Conservation (phyloP, 2,113 vertebrate species). For the Acinonyx jubatus region DNA sequence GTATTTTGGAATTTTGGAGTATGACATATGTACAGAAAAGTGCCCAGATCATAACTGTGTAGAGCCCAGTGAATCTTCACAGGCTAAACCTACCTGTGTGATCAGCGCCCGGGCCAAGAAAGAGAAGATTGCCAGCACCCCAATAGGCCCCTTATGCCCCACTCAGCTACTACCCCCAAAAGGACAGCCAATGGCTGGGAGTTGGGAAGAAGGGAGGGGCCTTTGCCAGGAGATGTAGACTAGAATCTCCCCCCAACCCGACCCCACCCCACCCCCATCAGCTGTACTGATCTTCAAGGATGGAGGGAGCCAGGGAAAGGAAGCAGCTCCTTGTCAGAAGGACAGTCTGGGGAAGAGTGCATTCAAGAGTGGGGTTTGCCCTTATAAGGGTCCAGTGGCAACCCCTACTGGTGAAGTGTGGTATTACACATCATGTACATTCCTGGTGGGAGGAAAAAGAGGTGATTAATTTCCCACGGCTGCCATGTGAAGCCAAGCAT, state of each 20-base stretch:
- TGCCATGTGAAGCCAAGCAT: not conserved
- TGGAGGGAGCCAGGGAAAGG: not conserved
- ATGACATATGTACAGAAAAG: not conserved
- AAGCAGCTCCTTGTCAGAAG: not conserved
- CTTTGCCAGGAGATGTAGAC: not conserved
- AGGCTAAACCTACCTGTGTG: not conserved
- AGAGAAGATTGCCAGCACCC: not conserved
- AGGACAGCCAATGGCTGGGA: not conserved
- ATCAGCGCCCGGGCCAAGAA: not conserved
- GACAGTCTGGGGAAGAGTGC: not conserved
- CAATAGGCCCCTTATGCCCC: not conserved
- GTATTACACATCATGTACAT: not conserved
- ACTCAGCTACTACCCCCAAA: not conserved
- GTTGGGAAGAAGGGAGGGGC: not conserved
- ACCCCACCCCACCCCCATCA: too few species aligned
- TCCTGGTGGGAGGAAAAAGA: rapidly evolving
- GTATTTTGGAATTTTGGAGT: slow-evolving; percentile 12
- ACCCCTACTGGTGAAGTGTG: not conserved
- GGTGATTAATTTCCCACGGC: rapidly evolving
- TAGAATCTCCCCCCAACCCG: not conserved
- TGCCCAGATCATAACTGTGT: not conserved
- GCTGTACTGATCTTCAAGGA: not conserved
- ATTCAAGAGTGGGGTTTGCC: not conserved
- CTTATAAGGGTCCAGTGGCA: not conserved
- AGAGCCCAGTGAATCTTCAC: not conserved